Evolutionary conservation across 2,888 invertebrate genomes (phyloP).

Genomic region (Papilio gigon): DNA sequence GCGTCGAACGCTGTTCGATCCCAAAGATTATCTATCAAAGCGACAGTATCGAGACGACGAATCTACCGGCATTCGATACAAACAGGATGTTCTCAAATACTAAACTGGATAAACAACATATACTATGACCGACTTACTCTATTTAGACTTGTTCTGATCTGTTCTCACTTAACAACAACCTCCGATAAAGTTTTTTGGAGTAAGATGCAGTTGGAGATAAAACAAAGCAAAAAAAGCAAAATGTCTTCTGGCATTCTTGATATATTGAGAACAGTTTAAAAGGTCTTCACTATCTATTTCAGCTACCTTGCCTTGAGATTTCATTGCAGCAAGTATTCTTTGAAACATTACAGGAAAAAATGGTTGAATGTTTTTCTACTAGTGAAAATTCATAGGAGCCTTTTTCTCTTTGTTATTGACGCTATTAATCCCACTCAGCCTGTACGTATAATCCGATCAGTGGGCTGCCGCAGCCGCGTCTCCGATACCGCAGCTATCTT

Average conservation of each 20-base stretch:
- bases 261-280: not conserved
- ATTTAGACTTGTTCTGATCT: no score
- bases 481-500: slow-evolving; percentile 64
- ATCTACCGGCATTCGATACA: slow-evolving; percentile 57
- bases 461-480: slow-evolving; percentile 45
- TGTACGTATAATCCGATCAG: slow-evolving; percentile 52
- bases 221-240: not conserved
- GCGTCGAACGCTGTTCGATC: slow-evolving; percentile 78
- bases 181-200: no score
- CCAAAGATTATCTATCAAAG: slow-evolving; percentile 78
- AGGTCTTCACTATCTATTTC: not conserved
- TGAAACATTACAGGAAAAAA: no score
- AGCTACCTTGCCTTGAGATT: no score
- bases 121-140: no score
- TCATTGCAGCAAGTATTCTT: no score
- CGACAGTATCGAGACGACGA: slow-evolving; percentile 70
- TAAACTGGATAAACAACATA: not conserved
- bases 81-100: slow-evolving; percentile 55
- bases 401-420: not conserved
- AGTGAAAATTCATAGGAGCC: not conserved
- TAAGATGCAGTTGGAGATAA: no score
- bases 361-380: not conserved
- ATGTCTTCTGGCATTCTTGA: not conserved
- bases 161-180: no score
- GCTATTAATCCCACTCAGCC: slow-evolving; percentile 47